Evolutionary conservation across 2,888 invertebrate genomes (phyloP).

Genomic region (Malthinus seriepunctatus): DNA sequence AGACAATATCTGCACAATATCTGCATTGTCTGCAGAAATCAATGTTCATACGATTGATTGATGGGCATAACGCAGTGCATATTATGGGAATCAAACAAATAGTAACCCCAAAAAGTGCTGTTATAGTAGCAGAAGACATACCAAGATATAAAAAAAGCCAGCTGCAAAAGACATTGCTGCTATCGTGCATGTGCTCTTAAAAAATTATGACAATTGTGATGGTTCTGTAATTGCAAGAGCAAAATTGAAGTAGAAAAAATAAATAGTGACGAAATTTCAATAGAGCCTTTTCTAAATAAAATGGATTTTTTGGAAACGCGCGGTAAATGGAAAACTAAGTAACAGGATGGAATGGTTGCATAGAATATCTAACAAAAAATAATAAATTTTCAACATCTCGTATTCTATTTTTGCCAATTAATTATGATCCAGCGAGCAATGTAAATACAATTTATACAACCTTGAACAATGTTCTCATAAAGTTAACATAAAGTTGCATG

Average conservation of each 20-base stretch:
- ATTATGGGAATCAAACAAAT: slow-evolving; percentile 40
- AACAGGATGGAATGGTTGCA: slow-evolving; percentile 11
- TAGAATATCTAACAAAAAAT: not conserved
- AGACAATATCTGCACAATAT: too few species aligned
- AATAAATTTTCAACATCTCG: not conserved
- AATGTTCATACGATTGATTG: slow-evolving; percentile 41
- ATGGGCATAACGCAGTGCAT: slow-evolving; percentile 40
- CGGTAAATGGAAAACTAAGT: slow-evolving; percentile 37
- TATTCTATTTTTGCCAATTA: slow-evolving; percentile 10
- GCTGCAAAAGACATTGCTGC: slow-evolving; percentile 37
- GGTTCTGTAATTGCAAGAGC: slow-evolving; percentile 35
- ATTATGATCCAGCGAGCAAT: slow-evolving; percentile 24
- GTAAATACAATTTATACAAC: slow-evolving; percentile 35
- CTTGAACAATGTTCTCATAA: slow-evolving; percentile 30
- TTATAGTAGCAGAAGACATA: slow-evolving; percentile 30
- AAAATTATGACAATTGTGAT: slow-evolving; percentile 38
- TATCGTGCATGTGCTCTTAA: slow-evolving; percentile 41
- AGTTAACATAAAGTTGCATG: slow-evolving; percentile 32
- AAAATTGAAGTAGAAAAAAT: slow-evolving; percentile 32
- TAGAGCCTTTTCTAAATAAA: slow-evolving; percentile 27
- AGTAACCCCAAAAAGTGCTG: slow-evolving; percentile 36
- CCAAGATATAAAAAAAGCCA: slow-evolving; percentile 15
- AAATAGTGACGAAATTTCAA: slow-evolving; percentile 18
- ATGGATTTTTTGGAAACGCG: slow-evolving; percentile 38
- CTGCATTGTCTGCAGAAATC: slow-evolving; percentile 42